These are phyloP conservation scores for Popillia japonica DNA, from an alignment of 1,140 invertebrate genomes.

Conservation along the genomic window DNA sequence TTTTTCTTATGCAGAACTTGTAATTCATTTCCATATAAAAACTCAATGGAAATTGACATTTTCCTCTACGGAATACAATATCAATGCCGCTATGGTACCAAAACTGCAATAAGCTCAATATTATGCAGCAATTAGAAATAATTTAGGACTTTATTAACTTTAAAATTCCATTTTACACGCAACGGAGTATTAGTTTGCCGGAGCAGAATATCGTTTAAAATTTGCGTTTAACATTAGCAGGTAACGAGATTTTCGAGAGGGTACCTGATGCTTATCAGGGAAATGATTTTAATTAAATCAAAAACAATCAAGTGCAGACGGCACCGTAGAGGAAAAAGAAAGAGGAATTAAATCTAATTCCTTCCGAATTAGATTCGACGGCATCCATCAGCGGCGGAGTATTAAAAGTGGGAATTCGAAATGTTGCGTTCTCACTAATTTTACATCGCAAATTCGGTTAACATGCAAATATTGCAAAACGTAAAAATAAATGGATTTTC, in stretches of 20 bases:
- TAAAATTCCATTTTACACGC: neutral
- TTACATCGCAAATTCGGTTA: neutral
- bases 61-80: too few relatives aligned
- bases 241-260: slow-evolving; percentile 14
- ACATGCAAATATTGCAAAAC: too few relatives aligned
- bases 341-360: slow-evolving; percentile 23
- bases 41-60: too few relatives aligned
- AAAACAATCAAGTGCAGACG: slow-evolving; percentile 24
- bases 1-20: too few relatives aligned
- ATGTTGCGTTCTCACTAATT: neutral
- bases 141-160: neutral
- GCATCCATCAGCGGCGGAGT: neutral
- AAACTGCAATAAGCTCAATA: slow-evolving; percentile 3
- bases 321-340: neutral
- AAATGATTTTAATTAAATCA: slow-evolving; percentile 30
- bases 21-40: too few relatives aligned
- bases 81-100: too few relatives aligned
- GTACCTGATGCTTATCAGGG: slow-evolving; percentile 2
- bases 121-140: neutral
- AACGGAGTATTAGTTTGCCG: neutral
- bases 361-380: neutral
- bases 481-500: too few relatives aligned
- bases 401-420: neutral
- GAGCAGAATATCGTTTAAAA: neutral
- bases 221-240: neutral